Evolutionary conservation across 2,888 invertebrate genomes (phyloP), one percentile per base, ranked within the genome.

Genomic region (Polyommatus icarus): DNA sequence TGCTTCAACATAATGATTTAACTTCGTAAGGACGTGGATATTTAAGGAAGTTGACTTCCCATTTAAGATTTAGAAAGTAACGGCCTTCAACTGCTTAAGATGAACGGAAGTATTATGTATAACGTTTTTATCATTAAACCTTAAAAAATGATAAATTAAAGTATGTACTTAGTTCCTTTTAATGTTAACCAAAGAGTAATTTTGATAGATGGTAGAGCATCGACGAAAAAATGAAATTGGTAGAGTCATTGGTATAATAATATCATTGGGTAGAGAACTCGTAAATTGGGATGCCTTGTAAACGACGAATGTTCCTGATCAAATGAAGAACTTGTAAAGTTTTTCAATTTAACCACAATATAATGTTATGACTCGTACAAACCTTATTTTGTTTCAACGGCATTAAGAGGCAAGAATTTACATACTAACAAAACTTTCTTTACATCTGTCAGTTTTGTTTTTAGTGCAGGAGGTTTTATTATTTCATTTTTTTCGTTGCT

Each of bases 101-200:
- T 46, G 46, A 46, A 40, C 73, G 73, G 73, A 73, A 73, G 46
- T n/a, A n/a, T 73, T 20, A 73, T 40, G 79, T 78, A 79, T 54
- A 29, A 50, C 75, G 46, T 24, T 15, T 50, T 75, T 75, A 29
- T 75, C 15, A 75, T n/a, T 50, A 24, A 67, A 18, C 29, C 29
- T 67, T 32, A 67, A 46, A 12, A 10, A 46, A 1, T 46, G 46
- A 46, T 3, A 46, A 46, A 46, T 46, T 12, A 3, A 46, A 46
- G 3, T 3, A n/a, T n/a, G n/a, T n/a, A n/a, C n/a, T n/a, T n/a
- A 46, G 46, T 10, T 46, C 46, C 46, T 46, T 10, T 46, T 46
- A 46, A 46, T 10, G 10, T 46, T 10, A 46, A 46, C 10, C 10
- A 46, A 46, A 12, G 10, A 46, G 46, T 46, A 46, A 46, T 12